Evolutionary conservation across 2,888 invertebrate genomes (phyloP).

Genomic region (Lymantria dispar): DNA sequence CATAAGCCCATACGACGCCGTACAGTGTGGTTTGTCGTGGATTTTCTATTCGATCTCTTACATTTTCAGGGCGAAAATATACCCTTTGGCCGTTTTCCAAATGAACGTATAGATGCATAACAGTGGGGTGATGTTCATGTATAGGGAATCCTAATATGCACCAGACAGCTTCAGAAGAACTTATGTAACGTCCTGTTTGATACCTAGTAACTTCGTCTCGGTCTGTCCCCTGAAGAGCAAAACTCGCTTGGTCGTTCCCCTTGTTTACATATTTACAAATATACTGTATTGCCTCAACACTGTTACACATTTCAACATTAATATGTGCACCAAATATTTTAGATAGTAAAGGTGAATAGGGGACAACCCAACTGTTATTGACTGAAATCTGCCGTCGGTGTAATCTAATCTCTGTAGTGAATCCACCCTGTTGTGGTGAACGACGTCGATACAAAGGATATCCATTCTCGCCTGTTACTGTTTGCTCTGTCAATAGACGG

Average conservation of each 20-base stretch:
- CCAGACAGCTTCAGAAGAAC: conserved; percentile 30
- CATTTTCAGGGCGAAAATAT: conserved; percentile 42
- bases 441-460: no score
- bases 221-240: neutral
- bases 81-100: conserved; percentile 36
- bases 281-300: neutral
- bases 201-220: conserved; percentile 34
- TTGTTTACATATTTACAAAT: neutral
- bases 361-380: no score
- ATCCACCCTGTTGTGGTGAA: no score
- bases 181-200: conserved; percentile 40
- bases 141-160: conserved; percentile 15
- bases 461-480: no score
- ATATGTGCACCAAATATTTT: conserved; percentile 3
- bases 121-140: conserved; percentile 32
- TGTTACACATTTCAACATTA: neutral
- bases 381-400: neutral
- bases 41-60: conserved; percentile 24
- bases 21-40: no score
- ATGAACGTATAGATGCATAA: conserved; percentile 28
- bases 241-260: neutral
- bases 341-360: neutral
- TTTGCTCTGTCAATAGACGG: no score
- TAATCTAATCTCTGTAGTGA: neutral
- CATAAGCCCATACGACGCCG: no score